Percentiles rank a stretch among this genome's conserved stretches.
phyloP scores from a whole-genome alignment of 2,113 vertebrate genomes.

The Dasyurus viverrinus region DNA sequence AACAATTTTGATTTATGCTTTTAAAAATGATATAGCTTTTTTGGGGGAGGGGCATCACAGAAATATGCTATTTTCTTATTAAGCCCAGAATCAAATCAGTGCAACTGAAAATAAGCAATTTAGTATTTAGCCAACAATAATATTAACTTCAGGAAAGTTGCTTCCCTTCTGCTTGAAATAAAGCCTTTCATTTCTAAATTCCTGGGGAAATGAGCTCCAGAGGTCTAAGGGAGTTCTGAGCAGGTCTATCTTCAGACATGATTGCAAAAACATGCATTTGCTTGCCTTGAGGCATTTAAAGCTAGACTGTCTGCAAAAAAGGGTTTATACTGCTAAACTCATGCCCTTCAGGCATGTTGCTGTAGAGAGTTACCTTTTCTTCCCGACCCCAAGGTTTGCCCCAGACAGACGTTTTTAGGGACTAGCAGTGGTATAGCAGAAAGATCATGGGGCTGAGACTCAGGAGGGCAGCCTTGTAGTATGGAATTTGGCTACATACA shows the following conservation, averaged over 20 bases:
- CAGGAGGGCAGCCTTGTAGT: neutral
- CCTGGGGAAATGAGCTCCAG: conserved; percentile 43
- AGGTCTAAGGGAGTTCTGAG: conserved; percentile 14
- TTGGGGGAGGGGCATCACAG: conserved; percentile 38
- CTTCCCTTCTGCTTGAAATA: conserved; percentile 48
- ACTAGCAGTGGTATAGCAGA: neutral
- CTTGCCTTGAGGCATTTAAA: conserved; percentile 37
- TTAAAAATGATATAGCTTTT: conserved; percentile 65
- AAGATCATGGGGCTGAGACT: neutral
- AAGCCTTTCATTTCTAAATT: conserved; percentile 34
- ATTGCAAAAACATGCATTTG: conserved; percentile 24
- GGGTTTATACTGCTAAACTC: conserved; percentile 29
- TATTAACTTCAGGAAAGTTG: conserved; percentile 70
- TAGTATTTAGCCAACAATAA: conserved; percentile 62
- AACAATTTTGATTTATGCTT: conserved; percentile 79
- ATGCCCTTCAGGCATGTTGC: neutral
- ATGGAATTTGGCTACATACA: neutral
- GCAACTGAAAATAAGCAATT: conserved; percentile 68
- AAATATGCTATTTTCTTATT: conserved; percentile 76
- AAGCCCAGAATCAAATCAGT: conserved; percentile 71
- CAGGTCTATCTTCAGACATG: neutral
- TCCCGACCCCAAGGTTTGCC: conserved; percentile 25
- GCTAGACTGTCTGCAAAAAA: conserved; percentile 24
- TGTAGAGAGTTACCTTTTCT: neutral
- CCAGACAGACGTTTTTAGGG: neutral